Conservation (phyloP, 2,797 vertebrate genomes). For the Spinibarbus caldwelli region DNA sequence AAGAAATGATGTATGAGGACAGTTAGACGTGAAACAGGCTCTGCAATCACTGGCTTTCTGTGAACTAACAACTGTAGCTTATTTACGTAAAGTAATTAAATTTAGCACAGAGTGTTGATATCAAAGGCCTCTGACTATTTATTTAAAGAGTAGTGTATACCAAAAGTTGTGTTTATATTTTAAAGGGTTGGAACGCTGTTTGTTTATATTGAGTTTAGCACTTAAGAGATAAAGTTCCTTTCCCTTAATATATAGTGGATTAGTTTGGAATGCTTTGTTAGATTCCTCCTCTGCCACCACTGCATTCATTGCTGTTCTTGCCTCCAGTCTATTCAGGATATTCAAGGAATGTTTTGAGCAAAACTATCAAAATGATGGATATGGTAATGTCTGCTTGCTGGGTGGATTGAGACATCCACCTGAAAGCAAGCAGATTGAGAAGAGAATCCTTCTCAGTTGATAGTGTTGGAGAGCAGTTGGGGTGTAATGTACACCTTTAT, state of each 20-base stretch:
- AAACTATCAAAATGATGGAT: conserved; percentile 58
- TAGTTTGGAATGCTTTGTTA: conserved; percentile 80
- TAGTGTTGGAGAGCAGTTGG: neutral
- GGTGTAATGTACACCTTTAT: conserved; percentile 8
- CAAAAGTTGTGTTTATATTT: neutral
- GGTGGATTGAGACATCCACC: conserved; percentile 59
- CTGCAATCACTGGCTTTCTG: conserved; percentile 36
- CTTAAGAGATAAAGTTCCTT: conserved; percentile 69
- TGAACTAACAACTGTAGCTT: conserved; percentile 22
- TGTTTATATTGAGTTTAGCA: conserved; percentile 70
- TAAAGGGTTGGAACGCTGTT: conserved; percentile 50
- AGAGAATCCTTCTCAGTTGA: conserved; percentile 2
- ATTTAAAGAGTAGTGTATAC: neutral
- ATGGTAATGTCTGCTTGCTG: neutral
- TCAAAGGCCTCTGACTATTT: conserved; percentile 5
- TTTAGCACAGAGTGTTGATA: conserved; percentile 7
- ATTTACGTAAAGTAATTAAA: neutral
- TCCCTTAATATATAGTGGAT: conserved; percentile 77
- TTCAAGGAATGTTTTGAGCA: conserved; percentile 73
- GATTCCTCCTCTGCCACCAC: conserved; percentile 69
- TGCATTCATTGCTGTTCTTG: conserved; percentile 71
- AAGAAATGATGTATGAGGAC: conserved; percentile 66
- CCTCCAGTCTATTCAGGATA: conserved; percentile 66
- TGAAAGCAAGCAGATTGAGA: neutral
- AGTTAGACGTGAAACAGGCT: conserved; percentile 64